phyloP scores from a whole-genome alignment of 1,140 invertebrate species.

The Caenorhabditis brenneri region DNA sequence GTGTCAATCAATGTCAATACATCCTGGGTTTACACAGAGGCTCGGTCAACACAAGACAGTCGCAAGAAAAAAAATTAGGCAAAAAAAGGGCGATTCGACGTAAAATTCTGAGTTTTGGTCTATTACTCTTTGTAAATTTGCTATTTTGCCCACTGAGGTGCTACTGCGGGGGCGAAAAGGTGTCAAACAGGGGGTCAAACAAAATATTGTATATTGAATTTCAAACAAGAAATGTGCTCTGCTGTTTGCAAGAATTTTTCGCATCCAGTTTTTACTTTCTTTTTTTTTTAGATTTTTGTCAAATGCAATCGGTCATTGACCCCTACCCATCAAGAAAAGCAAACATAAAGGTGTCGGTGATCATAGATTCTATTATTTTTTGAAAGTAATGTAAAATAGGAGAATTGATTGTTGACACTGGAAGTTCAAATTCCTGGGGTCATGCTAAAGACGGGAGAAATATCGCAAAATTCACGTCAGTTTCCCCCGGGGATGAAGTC shows the following conservation, averaged over 20 bases:
- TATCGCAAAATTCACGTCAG: background rate
- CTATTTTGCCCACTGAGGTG: background rate
- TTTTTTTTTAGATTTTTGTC: background rate
- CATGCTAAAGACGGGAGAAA: background rate
- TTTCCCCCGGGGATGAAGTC: constrained; percentile 11
- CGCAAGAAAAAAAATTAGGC: background rate
- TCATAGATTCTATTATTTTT: background rate
- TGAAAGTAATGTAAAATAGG: background rate
- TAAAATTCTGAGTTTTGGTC: constrained; percentile 27
- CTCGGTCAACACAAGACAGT: constrained; percentile 10
- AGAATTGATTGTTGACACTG: background rate
- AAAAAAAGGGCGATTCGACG: background rate
- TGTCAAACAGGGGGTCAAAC: background rate
- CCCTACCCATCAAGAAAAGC: background rate
- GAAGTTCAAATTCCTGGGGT: background rate
- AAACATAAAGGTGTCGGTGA: background rate
- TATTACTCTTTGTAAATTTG: background rate
- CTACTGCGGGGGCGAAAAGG: background rate
- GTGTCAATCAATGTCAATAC: background rate
- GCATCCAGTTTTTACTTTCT: background rate
- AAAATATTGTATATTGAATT: background rate
- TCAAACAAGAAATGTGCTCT: background rate
- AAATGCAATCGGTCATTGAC: constrained; percentile 25
- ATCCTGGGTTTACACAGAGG: constrained; percentile 9
- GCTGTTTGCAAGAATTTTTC: constrained; percentile 24